These are phyloP conservation scores for Oxytorus armatus DNA, from an alignment of 2,888 invertebrate genomes.

Conservation along the genomic window DNA sequence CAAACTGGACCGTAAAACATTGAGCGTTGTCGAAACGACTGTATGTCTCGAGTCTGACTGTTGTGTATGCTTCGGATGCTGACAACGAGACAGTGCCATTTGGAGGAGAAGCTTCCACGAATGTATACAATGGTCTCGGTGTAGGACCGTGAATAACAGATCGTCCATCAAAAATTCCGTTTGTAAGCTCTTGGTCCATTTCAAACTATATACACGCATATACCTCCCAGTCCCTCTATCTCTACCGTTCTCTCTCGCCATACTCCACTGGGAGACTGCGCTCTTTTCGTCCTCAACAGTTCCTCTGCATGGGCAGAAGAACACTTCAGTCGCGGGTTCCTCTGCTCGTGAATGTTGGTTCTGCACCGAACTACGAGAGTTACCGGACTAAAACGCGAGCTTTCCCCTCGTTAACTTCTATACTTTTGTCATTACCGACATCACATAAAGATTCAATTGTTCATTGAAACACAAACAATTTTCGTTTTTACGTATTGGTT, in stretches of 20 bases:
- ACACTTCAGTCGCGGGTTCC: conserved; percentile 11
- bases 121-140: conserved; percentile 76
- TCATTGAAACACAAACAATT: neutral
- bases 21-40: conserved; percentile 12
- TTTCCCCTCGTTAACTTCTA: neutral
- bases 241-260: conserved; percentile 46
- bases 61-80: neutral
- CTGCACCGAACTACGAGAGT: conserved; percentile 5
- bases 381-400: neutral
- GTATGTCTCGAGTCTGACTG: neutral
- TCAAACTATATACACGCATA: conserved; percentile 16
- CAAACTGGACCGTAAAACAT: conserved; percentile 13
- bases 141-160: conserved; percentile 78
- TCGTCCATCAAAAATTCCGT: conserved; percentile 81
- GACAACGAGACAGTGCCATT: neutral
- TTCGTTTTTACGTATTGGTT: neutral
- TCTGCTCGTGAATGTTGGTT: conserved; percentile 30
- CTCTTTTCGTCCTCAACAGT: conserved; percentile 22
- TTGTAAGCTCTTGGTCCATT: conserved; percentile 70
- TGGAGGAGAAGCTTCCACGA: conserved; percentile 67
- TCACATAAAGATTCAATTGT: neutral
- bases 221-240: conserved; percentile 51
- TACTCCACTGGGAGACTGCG: conserved; percentile 66
- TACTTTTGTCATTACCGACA: neutral
- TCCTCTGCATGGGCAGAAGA: conserved; percentile 13